Base-by-base conservation (phyloP, 64 coral and sea anemone genomes). In the Trachythela sp. region DNA sequence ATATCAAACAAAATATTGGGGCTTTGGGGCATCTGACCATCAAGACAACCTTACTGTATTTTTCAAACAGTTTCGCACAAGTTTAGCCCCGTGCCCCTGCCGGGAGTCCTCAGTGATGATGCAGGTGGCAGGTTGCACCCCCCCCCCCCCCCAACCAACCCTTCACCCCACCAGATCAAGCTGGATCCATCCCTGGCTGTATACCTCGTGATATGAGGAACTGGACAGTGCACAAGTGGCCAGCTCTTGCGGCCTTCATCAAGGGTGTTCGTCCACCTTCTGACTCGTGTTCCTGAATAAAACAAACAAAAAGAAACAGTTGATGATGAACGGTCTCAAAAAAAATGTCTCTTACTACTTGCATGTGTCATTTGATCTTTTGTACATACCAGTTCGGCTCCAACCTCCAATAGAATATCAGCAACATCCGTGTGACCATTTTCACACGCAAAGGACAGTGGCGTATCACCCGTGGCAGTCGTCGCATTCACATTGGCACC, bases 361-460 rank as follows among this genome's bases (percentile, higher is more conserved):
- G n/a, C n/a, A n/a, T n/a, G n/a, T n/a, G n/a, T n/a, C n/a, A n/a
- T 9, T 58, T 33, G 13, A 87, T 34, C 0, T 32, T 0, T 37
- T n/a, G 4, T 64, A 64, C 77, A 50, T 77, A 95, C 95, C 89
- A 99, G 71, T 51, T 95, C 93, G 85, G 93, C 96, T 2, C 96
- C 93, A 93, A 89, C 87, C 37, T 87, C 77, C 5, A 99, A 84
- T 37, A 99, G 88, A 34, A 99, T 91, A 88, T 99, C 96, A 51
- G 93, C 93, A 29, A 99, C 96, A 91, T 99, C 96, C 14, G 96
- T 99, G 89, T 99, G 96, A 22, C 96, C 96, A 93, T 99, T 99
- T 58, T 99, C 96, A 91, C 96, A 99, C 13, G 96, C 89, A 99
- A 99, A 99, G 0, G 96, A 99, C 39, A 99, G 39, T 9, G 96